phyloP scores from a whole-genome alignment of 1,140 invertebrate species.

The Agraylea sexmaculata region DNA sequence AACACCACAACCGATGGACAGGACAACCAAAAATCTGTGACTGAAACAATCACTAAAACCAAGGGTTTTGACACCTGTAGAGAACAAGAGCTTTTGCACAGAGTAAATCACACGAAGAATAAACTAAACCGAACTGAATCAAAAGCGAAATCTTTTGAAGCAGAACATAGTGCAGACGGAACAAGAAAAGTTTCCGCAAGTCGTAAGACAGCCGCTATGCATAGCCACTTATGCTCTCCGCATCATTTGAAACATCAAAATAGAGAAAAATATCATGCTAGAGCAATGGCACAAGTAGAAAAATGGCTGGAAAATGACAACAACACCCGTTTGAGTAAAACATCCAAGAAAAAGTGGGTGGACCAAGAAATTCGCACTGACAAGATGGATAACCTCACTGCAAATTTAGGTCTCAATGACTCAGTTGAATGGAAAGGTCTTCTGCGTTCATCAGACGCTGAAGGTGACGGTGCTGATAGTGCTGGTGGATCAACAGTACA shows the following conservation, averaged over 20 bases:
- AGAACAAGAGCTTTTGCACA: conserved; percentile 18
- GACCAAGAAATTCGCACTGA: conserved; percentile 16
- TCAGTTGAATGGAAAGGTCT: conserved; percentile 19
- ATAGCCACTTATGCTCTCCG: conserved; percentile 21
- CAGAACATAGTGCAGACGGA: conserved; percentile 16
- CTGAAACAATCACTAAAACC: conserved; percentile 16
- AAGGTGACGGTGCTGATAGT: conserved; percentile 24
- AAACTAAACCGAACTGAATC: conserved; percentile 17
- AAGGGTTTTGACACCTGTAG: conserved; percentile 18
- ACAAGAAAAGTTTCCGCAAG: conserved; percentile 17
- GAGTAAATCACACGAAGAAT: conserved; percentile 18
- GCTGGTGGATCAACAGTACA: conserved; percentile 28
- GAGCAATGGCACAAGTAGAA: conserved; percentile 56
- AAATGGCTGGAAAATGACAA: conserved; percentile 47
- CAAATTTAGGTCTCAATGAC: conserved; percentile 23
- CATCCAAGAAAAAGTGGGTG: conserved; percentile 15
- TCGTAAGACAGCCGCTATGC: conserved; percentile 13
- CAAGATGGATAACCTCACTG: conserved; percentile 20
- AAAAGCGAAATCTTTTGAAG: conserved; percentile 18
- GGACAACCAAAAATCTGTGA: conserved; percentile 10
- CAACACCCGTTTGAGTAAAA: conserved; percentile 25
- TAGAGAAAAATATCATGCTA: conserved; percentile 52
- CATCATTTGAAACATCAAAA: conserved; percentile 55
- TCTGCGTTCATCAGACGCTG: conserved; percentile 20
- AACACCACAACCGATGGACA: conserved; percentile 7